These are phyloP conservation scores for Ormyrus rosae DNA, from an alignment of 2,888 invertebrate genomes.

Conservation along the genomic window DNA sequence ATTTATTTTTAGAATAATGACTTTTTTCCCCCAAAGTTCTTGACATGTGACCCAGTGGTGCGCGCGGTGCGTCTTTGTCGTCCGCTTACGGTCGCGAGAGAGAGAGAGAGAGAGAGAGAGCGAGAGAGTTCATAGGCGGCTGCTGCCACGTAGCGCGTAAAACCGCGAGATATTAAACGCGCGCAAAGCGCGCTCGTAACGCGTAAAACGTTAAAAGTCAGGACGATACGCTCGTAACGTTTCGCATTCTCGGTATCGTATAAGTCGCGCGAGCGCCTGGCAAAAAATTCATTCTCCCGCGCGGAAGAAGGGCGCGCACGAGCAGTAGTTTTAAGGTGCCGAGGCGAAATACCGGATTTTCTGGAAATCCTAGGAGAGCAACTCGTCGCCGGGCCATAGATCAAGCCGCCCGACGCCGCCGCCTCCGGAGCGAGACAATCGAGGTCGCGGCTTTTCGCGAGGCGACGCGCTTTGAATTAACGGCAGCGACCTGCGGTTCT, in stretches of 20 bases:
- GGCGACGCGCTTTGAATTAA: conserved; percentile 65
- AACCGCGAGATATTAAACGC: conserved; percentile 35
- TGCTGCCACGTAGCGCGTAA: conserved; percentile 6
- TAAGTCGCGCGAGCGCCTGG: background rate
- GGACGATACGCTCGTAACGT: conserved; percentile 18
- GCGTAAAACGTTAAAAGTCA: conserved; percentile 1
- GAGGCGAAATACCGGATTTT: conserved; percentile 68
- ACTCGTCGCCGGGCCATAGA: conserved; percentile 46
- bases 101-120: background rate
- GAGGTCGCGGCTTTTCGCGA: conserved; percentile 63
- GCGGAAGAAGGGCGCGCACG: conserved; percentile 65
- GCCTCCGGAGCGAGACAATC: background rate
- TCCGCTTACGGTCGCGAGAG: background rate
- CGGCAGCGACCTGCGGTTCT: conserved; percentile 47
- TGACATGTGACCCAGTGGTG: conserved; percentile 39
- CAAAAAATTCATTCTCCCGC: background rate
- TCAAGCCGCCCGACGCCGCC: conserved; percentile 36
- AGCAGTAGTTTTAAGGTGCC: conserved; percentile 56
- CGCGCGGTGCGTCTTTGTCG: background rate
- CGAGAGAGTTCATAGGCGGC: conserved; percentile 11
- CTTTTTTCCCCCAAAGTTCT: conserved; percentile 13
- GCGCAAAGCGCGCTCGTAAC: conserved; percentile 7
- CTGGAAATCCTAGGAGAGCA: conserved; percentile 67
- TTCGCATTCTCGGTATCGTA: conserved; percentile 28
- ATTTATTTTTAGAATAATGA: conserved; percentile 36